phyloP scores from a whole-genome alignment of 2,797 vertebrate species.

The Ceyx erithaca region DNA sequence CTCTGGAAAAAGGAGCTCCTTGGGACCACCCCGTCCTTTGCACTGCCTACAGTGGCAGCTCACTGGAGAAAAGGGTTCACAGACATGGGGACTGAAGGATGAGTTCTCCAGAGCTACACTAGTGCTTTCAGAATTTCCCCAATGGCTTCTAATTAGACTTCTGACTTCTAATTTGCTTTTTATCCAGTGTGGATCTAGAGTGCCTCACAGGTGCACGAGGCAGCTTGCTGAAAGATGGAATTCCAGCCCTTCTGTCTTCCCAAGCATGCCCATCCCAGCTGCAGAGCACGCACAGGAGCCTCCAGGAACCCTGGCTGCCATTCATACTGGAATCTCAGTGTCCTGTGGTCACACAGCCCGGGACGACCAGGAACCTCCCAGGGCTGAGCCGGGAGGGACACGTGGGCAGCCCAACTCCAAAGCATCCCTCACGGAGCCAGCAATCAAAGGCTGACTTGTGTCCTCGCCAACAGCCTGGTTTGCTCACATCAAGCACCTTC shows the following conservation, averaged over 20 bases:
- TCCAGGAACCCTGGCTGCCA: background rate
- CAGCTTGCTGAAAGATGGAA: background rate
- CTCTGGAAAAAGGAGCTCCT: background rate
- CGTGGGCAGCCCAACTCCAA: background rate
- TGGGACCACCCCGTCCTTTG: background rate
- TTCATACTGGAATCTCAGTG: background rate
- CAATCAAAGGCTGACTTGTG: background rate
- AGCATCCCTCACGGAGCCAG: background rate
- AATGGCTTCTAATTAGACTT: background rate
- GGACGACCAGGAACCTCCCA: background rate
- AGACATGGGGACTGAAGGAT: accelerated
- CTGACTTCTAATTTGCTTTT: background rate
- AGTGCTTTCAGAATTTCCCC: background rate
- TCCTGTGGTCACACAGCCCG: background rate
- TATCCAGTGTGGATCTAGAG: background rate
- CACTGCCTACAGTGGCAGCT: accelerated
- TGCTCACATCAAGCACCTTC: background rate
- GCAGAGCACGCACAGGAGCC: background rate
- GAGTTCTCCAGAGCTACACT: background rate
- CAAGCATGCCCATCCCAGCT: background rate
- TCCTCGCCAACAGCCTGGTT: background rate
- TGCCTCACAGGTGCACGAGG: background rate
- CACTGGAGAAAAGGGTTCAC: background rate
- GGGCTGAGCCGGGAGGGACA: background rate
- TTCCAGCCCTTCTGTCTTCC: background rate